Conservation (phyloP, 2,797 vertebrate species). For the Labeo calbasu region DNA sequence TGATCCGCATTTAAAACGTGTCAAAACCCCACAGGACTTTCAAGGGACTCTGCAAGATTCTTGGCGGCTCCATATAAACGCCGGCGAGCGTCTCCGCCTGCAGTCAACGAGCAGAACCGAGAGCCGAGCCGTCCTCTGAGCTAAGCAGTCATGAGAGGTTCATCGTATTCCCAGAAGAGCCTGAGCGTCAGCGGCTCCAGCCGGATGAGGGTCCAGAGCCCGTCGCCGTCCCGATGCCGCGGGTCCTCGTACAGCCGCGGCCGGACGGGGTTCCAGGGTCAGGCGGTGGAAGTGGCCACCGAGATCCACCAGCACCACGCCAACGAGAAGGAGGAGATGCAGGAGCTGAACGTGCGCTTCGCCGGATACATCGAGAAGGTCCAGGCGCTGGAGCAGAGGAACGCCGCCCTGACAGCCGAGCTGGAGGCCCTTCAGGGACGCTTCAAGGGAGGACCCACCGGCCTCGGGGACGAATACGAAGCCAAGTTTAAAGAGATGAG, state of each 20-base stretch:
- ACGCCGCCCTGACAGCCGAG: conserved; percentile 68
- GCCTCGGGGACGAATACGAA: conserved; percentile 79
- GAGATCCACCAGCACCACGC: conserved; percentile 78
- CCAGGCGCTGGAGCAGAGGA: conserved; percentile 78
- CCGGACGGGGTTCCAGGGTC: conserved; percentile 69
- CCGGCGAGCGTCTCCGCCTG: neutral
- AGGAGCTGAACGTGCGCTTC: conserved; percentile 78
- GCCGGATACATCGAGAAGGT: conserved; percentile 80
- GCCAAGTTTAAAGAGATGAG: conserved; percentile 82
- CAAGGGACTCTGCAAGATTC: conserved; percentile 76
- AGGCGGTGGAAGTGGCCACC: conserved; percentile 67
- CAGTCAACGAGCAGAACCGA: neutral
- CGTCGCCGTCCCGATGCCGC: conserved; percentile 74
- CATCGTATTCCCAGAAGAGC: conserved; percentile 64
- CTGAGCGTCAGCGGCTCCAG: conserved; percentile 61
- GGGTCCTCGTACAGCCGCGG: conserved; percentile 71
- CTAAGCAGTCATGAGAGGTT: conserved; percentile 55
- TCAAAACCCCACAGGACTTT: conserved; percentile 72
- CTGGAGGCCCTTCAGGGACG: conserved; percentile 69
- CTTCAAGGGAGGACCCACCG: conserved; percentile 73
- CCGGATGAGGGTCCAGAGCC: conserved; percentile 71
- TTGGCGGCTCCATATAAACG: conserved; percentile 72
- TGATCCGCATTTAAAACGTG: conserved; percentile 76
- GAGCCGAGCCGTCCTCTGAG: neutral
- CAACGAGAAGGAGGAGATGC: conserved; percentile 84